Evolutionary conservation across 2,113 vertebrate species (phyloP).

Genomic region (Nettapus auritus): DNA sequence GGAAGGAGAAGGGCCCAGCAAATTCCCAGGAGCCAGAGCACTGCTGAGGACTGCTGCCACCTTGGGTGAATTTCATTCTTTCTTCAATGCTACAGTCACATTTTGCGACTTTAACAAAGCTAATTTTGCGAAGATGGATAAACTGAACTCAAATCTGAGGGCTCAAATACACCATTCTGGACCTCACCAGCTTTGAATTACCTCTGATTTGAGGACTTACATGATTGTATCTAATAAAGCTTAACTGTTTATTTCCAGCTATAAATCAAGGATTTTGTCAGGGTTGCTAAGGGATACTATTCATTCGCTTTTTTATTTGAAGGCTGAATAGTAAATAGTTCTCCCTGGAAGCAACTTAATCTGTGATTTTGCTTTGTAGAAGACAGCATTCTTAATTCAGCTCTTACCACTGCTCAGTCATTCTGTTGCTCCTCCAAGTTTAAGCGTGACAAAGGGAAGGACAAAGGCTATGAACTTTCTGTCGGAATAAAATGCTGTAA

Average conservation of each 20-base stretch:
- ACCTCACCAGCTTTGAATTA: conserved; percentile 2
- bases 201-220: conserved; percentile 3
- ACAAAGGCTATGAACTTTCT: neutral
- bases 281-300: conserved; percentile 50
- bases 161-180: neutral
- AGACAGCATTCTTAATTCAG: conserved; percentile 21
- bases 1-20: neutral
- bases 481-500: neutral
- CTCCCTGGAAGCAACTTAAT: conserved; percentile 43
- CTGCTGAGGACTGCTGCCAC: neutral
- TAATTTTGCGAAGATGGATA: neutral
- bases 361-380: conserved; percentile 32
- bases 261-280: conserved; percentile 41
- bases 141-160: neutral
- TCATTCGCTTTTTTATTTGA: conserved; percentile 25
- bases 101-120: conserved; percentile 1
- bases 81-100: neutral
- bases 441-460: conserved; percentile 27
- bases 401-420: conserved; percentile 3
- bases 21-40: neutral
- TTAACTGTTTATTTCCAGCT: conserved; percentile 17
- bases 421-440: conserved; percentile 11
- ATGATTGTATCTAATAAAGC: conserved; percentile 10
- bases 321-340: conserved; percentile 44
- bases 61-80: neutral